Conservation (phyloP, 1,140 invertebrate genomes). For the Euglossa dilemma region DNA sequence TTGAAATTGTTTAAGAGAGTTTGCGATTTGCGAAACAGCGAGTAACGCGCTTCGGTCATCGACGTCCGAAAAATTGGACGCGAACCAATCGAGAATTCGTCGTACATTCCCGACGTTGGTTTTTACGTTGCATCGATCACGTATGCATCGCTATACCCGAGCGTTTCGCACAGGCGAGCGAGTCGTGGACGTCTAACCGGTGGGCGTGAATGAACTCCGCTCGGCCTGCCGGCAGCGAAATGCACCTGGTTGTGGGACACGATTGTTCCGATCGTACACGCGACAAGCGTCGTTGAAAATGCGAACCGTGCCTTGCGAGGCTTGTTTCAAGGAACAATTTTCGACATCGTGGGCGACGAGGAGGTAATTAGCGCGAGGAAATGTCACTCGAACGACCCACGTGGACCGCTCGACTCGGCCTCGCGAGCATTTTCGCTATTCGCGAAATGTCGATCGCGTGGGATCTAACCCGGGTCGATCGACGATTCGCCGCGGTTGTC, state of each 20-base stretch:
- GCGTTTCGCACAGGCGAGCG: conserved; percentile 24
- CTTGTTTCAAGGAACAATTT: background rate
- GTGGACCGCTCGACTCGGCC: too few species aligned
- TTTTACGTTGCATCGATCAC: too few species aligned
- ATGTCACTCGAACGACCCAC: background rate
- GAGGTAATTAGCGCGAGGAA: background rate
- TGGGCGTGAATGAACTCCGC: conserved; percentile 28
- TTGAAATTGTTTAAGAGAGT: too few species aligned
- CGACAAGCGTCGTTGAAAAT: background rate
- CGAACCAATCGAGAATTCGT: too few species aligned
- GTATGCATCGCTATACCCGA: background rate
- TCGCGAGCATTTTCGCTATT: background rate
- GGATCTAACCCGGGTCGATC: background rate
- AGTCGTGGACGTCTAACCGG: conserved; percentile 2
- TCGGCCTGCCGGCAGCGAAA: background rate
- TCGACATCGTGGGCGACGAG: background rate
- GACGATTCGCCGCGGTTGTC: background rate
- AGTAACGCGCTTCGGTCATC: too few species aligned
- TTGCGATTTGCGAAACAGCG: too few species aligned
- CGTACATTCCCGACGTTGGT: too few species aligned
- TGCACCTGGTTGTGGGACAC: conserved; percentile 8
- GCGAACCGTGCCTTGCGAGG: background rate
- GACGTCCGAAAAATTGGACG: too few species aligned
- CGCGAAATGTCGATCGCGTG: background rate
- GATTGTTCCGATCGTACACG: conserved; percentile 1